phyloP scores from a whole-genome alignment of 2,797 vertebrate genomes.

The Karalla daura region DNA sequence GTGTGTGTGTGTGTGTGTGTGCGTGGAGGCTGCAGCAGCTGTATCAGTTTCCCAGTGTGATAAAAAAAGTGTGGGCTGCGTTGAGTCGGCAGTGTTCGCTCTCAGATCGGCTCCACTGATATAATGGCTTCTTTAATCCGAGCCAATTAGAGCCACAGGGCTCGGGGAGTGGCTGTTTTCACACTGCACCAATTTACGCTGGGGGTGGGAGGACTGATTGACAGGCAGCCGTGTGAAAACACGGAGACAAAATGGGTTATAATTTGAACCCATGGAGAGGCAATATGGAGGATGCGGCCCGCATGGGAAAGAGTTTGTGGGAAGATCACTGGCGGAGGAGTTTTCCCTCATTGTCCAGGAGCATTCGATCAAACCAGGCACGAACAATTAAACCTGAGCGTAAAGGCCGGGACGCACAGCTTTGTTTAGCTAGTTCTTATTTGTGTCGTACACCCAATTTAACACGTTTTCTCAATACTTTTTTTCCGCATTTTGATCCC shows the following conservation, averaged over 20 bases:
- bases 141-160: slow-evolving; percentile 74
- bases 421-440: too few relatives aligned
- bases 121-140: slow-evolving; percentile 72
- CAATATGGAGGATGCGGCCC: slow-evolving; percentile 41
- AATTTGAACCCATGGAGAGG: slow-evolving; percentile 59
- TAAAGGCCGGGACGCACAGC: too few relatives aligned
- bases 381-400: not conserved
- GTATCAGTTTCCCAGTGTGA: slow-evolving; percentile 49
- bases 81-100: slow-evolving; percentile 48
- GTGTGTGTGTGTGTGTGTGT: slow-evolving; percentile 5
- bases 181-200: slow-evolving; percentile 68
- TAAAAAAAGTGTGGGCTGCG: slow-evolving; percentile 42
- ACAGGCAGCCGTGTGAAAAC: slow-evolving; percentile 73
- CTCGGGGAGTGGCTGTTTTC: slow-evolving; percentile 71
- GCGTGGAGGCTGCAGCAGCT: slow-evolving; percentile 31
- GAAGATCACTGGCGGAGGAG: slow-evolving; percentile 1
- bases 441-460: too few relatives aligned
- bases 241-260: slow-evolving; percentile 63
- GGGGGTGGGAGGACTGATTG: slow-evolving; percentile 65
- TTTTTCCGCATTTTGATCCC: too few relatives aligned
- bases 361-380: not conserved
- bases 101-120: slow-evolving; percentile 67
- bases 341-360: slow-evolving; percentile 19
- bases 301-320: slow-evolving; percentile 34
- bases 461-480: too few relatives aligned